phyloP scores from a whole-genome alignment of 2,113 vertebrate species.

The Clupea harengus region DNA sequence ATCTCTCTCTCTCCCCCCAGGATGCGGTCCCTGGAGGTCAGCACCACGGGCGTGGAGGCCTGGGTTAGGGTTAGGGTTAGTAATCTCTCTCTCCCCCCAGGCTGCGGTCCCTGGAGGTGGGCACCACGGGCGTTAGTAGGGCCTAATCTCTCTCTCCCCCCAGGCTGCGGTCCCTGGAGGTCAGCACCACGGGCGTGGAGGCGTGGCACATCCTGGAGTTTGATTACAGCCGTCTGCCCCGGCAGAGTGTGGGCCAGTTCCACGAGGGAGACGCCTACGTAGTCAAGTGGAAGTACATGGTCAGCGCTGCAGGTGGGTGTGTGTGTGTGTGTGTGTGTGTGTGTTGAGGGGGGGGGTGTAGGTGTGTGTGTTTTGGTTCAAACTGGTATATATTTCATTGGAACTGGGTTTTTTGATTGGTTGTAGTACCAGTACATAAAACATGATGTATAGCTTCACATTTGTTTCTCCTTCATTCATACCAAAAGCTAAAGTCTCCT shows the following conservation, averaged over 20 bases:
- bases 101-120: too few relatives aligned
- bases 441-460: too few relatives aligned
- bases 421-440: too few relatives aligned
- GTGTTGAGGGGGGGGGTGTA: neutral
- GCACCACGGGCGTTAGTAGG: too few relatives aligned
- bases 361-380: too few relatives aligned
- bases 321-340: neutral
- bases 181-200: conserved; percentile 82
- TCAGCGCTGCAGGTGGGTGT: conserved; percentile 88
- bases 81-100: too few relatives aligned
- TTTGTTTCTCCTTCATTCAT: too few relatives aligned
- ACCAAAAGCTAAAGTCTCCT: too few relatives aligned
- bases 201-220: conserved; percentile 99
- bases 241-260: conserved; percentile 97
- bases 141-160: too few relatives aligned
- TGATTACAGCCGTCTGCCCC: conserved; percentile 93
- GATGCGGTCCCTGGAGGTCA: conserved; percentile 83
- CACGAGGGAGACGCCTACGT: conserved; percentile 97
- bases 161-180: conserved; percentile 82
- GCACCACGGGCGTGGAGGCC: conserved; percentile 22
- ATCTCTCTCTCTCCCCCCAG: conserved; percentile 42
- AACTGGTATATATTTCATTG: too few relatives aligned
- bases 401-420: too few relatives aligned
- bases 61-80: too few relatives aligned
- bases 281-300: conserved; percentile 96